phyloP scores from a whole-genome alignment of 2,113 vertebrate genomes.

The Urocitellus parryii region DNA sequence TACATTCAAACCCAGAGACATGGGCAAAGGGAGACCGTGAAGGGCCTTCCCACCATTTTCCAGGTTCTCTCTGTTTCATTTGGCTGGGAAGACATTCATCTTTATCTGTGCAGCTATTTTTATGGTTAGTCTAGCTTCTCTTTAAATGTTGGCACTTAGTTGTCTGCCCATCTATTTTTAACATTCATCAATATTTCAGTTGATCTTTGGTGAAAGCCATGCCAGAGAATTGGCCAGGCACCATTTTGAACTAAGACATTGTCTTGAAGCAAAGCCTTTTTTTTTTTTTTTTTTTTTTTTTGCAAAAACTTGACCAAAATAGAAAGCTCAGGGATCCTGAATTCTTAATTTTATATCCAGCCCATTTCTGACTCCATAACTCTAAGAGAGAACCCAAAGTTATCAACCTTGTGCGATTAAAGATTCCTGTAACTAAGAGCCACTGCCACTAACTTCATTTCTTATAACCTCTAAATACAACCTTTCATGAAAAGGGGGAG shows the following conservation, averaged over 20 bases:
- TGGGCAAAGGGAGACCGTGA: not conserved
- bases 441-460: not conserved
- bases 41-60: not conserved
- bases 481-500: not conserved
- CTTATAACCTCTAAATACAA: not conserved
- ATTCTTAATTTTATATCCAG: not conserved
- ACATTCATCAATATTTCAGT: not conserved
- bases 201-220: not conserved
- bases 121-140: not conserved
- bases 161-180: not conserved
- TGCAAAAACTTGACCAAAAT: not conserved
- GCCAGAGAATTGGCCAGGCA: not conserved
- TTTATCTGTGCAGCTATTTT: not conserved
- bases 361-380: not conserved
- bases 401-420: not conserved
- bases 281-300: not conserved
- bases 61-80: not conserved
- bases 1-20: not conserved
- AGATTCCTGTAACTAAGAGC: not conserved
- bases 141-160: not conserved
- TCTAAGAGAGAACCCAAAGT: not conserved
- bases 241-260: not conserved
- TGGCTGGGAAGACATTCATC: not conserved
- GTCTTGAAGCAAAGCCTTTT: not conserved
- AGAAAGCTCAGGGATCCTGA: not conserved